These are phyloP conservation scores for Oreochromis spilurus DNA, from an alignment of 2,113 vertebrate species.

Conservation along the genomic window DNA sequence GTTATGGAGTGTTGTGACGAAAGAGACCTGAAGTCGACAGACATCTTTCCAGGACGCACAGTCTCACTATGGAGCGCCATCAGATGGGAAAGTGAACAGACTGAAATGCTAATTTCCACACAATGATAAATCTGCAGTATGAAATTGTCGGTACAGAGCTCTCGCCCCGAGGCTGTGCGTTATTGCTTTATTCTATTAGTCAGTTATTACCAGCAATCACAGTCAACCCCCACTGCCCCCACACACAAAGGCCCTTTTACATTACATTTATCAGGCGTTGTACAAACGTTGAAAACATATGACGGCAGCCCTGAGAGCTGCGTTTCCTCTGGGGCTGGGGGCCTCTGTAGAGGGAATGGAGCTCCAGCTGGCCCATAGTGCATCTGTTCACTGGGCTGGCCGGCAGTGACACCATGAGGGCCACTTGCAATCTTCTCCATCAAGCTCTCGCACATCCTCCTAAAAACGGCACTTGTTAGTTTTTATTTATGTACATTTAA, in stretches of 20 bases:
- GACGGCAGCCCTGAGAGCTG: conserved; percentile 72
- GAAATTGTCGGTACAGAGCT: conserved; percentile 71
- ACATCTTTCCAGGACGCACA: conserved; percentile 34
- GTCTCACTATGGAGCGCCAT: conserved; percentile 58
- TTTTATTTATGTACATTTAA: conserved; percentile 19
- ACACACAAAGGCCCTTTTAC: conserved; percentile 68
- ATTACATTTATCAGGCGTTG: conserved; percentile 77
- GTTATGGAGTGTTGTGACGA: conserved; percentile 27
- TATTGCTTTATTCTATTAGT: conserved; percentile 84
- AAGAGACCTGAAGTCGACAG: conserved; percentile 40
- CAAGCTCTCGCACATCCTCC: not conserved
- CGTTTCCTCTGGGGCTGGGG: conserved; percentile 63
- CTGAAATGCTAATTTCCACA: conserved; percentile 75
- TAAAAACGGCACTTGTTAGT: conserved; percentile 1
- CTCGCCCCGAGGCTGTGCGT: conserved; percentile 68
- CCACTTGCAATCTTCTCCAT: conserved; percentile 42
- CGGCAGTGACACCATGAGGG: conserved; percentile 64
- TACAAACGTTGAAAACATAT: conserved; percentile 75
- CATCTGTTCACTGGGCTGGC: conserved; percentile 70
- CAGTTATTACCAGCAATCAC: conserved; percentile 80
- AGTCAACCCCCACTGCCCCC: conserved; percentile 63
- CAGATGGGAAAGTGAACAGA: conserved; percentile 69
- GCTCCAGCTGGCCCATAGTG: conserved; percentile 70
- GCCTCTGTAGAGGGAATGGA: conserved; percentile 43
- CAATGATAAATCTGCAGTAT: conserved; percentile 75